Conservation (phyloP, 2,888 invertebrate genomes). For the Busseola fusca region DNA sequence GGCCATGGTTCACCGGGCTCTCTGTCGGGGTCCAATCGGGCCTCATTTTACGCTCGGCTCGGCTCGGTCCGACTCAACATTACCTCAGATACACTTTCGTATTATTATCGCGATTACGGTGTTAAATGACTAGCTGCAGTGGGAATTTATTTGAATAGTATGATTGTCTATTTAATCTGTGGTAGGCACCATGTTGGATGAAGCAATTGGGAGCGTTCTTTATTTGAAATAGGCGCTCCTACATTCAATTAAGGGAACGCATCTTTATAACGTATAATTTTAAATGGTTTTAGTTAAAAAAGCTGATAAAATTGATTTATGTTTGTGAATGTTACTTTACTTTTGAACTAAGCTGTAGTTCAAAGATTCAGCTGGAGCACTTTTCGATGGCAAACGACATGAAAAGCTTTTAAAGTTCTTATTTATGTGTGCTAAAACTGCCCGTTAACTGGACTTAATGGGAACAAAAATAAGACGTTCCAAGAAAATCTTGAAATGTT, state of each 20-base stretch:
- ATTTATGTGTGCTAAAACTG: constrained; percentile 56
- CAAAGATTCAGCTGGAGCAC: constrained; percentile 28
- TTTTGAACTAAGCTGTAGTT: constrained; percentile 29
- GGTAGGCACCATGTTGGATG: constrained; percentile 14
- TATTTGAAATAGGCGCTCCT: constrained; percentile 21
- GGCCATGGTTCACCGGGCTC: constrained; percentile 65
- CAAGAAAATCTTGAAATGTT: constrained; percentile 32
- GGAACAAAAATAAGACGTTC: constrained; percentile 43
- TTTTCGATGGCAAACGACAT: constrained; percentile 41
- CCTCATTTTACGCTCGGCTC: constrained; percentile 71
- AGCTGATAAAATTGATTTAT: constrained; percentile 24
- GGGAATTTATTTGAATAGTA: constrained; percentile 54
- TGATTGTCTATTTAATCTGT: constrained; percentile 48
- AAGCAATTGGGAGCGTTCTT: constrained; percentile 29
- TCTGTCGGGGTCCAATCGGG: constrained; percentile 55
- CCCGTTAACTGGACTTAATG: constrained; percentile 42
- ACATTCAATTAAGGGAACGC: background rate
- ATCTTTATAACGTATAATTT: constrained; percentile 10
- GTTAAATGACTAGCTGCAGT: constrained; percentile 65
- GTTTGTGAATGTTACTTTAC: constrained; percentile 21
- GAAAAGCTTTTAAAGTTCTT: constrained; percentile 64
- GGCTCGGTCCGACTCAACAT: constrained; percentile 32
- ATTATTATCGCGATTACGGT: constrained; percentile 68
- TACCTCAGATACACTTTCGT: constrained; percentile 70
- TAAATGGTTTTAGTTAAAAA: constrained; percentile 6